phyloP scores from a whole-genome alignment of 1,140 invertebrate species.

The Linepithema humile region DNA sequence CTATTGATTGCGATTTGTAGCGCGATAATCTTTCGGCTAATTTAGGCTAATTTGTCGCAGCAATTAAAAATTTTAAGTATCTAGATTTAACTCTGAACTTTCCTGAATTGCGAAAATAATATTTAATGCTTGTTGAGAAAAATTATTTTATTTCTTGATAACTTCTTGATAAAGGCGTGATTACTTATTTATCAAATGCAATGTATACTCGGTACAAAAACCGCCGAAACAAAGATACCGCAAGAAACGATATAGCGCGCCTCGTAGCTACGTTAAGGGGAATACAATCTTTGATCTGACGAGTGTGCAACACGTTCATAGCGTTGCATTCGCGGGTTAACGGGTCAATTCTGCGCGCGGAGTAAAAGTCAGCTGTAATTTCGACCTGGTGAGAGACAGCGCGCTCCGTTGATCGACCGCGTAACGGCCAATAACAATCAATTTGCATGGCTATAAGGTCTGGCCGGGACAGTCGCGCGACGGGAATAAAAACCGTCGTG shows the following conservation, averaged over 20 bases:
- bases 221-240: constrained; percentile 13
- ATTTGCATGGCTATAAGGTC: constrained; percentile 67
- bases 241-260: background rate
- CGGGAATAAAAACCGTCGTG: constrained; percentile 39
- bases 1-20: background rate
- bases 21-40: too few relatives aligned
- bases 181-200: background rate
- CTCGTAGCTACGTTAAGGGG: background rate
- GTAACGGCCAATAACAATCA: constrained; percentile 69
- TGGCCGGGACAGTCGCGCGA: constrained; percentile 29
- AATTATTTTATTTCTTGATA: background rate
- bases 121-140: background rate
- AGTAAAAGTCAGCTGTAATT: constrained; percentile 60
- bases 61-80: background rate
- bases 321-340: constrained; percentile 9
- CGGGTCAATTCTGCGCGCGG: background rate
- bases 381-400: background rate
- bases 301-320: background rate
- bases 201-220: background rate
- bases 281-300: background rate
- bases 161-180: too few relatives aligned
- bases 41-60: too few relatives aligned
- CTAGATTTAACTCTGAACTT: background rate
- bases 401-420: constrained; percentile 30
- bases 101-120: background rate